These are phyloP conservation scores for Girardinus metallicus DNA, from an alignment of 2,797 vertebrate genomes.

Conservation along the genomic window DNA sequence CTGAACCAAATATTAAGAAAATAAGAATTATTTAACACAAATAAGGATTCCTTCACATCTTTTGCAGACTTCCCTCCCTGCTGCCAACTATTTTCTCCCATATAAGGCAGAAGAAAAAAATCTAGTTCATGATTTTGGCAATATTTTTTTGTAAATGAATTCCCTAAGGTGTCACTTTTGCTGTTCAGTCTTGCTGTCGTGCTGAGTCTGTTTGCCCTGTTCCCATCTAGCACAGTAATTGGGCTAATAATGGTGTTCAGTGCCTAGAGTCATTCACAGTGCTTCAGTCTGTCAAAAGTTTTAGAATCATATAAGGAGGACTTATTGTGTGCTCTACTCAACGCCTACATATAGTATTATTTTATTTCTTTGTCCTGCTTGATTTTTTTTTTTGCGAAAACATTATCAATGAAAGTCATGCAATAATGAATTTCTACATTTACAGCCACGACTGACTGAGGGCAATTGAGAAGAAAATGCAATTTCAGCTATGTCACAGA, in stretches of 20 bases:
- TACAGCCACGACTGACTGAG: neutral
- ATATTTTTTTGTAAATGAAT: constrained; percentile 39
- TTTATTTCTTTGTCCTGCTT: neutral
- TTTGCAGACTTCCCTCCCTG: neutral
- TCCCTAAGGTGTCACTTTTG: constrained; percentile 33
- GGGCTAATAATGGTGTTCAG: constrained; percentile 50
- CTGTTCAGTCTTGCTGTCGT: constrained; percentile 38
- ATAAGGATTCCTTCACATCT: constrained; percentile 10
- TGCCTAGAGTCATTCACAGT: constrained; percentile 20
- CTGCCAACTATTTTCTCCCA: constrained; percentile 3
- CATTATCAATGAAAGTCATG: neutral
- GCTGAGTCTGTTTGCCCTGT: constrained; percentile 14
- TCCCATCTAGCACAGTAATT: constrained; percentile 47
- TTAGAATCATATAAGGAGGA: constrained; percentile 41
- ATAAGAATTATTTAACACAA: constrained; percentile 10
- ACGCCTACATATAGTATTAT: neutral
- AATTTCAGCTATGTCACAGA: constrained; percentile 6
- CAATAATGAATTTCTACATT: neutral
- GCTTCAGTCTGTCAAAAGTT: constrained; percentile 42
- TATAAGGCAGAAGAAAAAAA: constrained; percentile 20
- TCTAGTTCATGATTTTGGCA: constrained; percentile 23
- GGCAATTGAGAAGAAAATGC: constrained; percentile 11
- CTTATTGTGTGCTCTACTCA: constrained; percentile 26
- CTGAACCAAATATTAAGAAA: neutral
- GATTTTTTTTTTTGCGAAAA: neutral